Evolutionary conservation across 1,140 invertebrate genomes (phyloP), one percentile per base, ranked within the genome.

Genomic region (Grapholita molesta): DNA sequence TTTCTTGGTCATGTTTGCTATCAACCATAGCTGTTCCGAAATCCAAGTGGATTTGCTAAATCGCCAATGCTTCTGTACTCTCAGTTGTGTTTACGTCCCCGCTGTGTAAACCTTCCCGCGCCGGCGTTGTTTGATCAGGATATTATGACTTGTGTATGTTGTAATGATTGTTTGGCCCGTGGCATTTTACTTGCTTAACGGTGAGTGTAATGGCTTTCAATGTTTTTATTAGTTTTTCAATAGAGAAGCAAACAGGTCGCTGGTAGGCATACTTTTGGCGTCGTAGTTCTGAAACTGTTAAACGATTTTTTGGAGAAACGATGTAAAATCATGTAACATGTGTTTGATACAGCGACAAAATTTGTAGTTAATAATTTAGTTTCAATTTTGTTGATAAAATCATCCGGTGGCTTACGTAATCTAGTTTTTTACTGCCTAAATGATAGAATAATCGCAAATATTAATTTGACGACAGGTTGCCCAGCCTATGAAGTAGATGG

Each of bases 61-160:
- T 6, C 15, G 15, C 12, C 35, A 38, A n/a, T 38, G 4, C 35
- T 32, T 32, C 35, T 48, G 8, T 15, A 18, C 42, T 48, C 2
- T 18, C 42, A 48, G 15, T 48, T 48, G n/a, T 48, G 42, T 48
- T 48, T 48, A 48, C 42, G 21, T 21, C 18, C 42, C 55, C 55
- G 55, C 30, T 61, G 24, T 61, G 55, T 61, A 61, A 61, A 61
- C 25, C 35, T 57, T 57, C 53, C 21, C 12, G 11, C 25, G 3
- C 53, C 23, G 53, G 8, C 11, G 23, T 12, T 61, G 24, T 32
- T 61, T 61, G 24, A 61, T 61, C 55, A 61, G 55, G 55, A 61
- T 61, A 61, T 61, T 61, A 61, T 61, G 55, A 61, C 55, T 30
- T 32, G 55, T 61, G 55, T 18, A 52, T 32, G 55, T 28, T 28